Evolutionary conservation across 2,888 invertebrate genomes (phyloP).

Genomic region (Drosophila koepferae): DNA sequence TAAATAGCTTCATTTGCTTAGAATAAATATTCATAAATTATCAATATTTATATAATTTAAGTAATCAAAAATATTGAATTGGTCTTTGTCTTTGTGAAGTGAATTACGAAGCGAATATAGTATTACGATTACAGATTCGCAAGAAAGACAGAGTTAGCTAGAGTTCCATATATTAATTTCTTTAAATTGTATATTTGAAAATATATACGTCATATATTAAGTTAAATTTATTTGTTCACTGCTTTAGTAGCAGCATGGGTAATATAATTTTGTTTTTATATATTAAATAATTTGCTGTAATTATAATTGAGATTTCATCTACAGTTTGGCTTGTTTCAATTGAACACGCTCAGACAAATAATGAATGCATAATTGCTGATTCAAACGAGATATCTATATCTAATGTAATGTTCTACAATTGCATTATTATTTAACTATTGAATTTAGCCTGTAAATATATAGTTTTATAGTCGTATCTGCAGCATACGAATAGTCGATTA

Average conservation of each 20-base stretch:
- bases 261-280: too few species aligned
- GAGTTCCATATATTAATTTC: not conserved
- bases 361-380: conserved; percentile 21
- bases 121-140: too few species aligned
- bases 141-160: too few species aligned
- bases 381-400: conserved; percentile 1
- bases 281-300: not conserved
- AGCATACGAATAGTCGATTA: not conserved
- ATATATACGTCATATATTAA: too few species aligned
- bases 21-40: not conserved
- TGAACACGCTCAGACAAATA: conserved; percentile 15
- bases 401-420: not conserved
- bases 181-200: not conserved
- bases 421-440: conserved; percentile 1
- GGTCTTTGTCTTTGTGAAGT: too few species aligned
- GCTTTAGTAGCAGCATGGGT: not conserved
- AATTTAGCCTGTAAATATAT: not conserved
- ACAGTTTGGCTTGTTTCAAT: conserved; percentile 2
- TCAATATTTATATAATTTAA: not conserved
- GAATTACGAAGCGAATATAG: too few species aligned
- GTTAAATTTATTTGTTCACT: not conserved
- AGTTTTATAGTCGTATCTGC: not conserved
- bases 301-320: not conserved
- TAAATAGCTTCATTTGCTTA: not conserved
- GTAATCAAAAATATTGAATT: too few species aligned